Evolutionary conservation across 2,888 invertebrate genomes (phyloP), one percentile per base, ranked within the genome.

Genomic region (Rhagophthalmus giganteus): DNA sequence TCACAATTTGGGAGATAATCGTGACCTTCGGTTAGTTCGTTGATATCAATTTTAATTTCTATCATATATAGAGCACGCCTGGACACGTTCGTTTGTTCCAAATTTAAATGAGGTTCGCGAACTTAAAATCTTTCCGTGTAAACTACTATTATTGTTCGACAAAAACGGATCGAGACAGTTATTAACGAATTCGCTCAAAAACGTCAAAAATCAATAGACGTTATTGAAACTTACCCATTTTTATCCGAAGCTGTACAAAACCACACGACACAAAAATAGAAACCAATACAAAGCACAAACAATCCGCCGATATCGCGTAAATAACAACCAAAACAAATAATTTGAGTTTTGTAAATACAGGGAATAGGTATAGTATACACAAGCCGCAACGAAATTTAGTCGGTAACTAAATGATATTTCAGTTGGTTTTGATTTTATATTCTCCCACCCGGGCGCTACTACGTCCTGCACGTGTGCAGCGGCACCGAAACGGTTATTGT

Each of bases 391-490:
- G 14, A 28, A 44, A 20, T 45, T 45, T 37, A 35, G 34, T 45
- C 26, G 25, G 46, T 33, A 40, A 48, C 47, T 40, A 30, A 45
- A 12, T n/a, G 6, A 28, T 26, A 33, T 6, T 2, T 25, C 8
- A 44, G 39, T 40, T 40, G 34, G 34, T 28, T 48, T 40, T 34
- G 26, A 9, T 24, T 28, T 46, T 38, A 46, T 46, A 46, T 24
- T 38, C 31, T 24, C 34, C 40, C 47, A 33, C 47, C 26, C 33
- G 8, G 20, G 9, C 4, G 14, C 16, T 30, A 39, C 32, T 27
- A 30, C 3, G 9, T 30, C 12, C 14, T 26, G 39, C 14, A 9
- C n/a, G 6, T 47, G 16, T 26, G 39, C 31, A 39, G 47, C 47
- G 47, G 47, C 39, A 39, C 47, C 6, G 13, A 28, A 25, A 30